Evolutionary conservation across 2,888 invertebrate species (phyloP).

Genomic region (Pollenia labialis): DNA sequence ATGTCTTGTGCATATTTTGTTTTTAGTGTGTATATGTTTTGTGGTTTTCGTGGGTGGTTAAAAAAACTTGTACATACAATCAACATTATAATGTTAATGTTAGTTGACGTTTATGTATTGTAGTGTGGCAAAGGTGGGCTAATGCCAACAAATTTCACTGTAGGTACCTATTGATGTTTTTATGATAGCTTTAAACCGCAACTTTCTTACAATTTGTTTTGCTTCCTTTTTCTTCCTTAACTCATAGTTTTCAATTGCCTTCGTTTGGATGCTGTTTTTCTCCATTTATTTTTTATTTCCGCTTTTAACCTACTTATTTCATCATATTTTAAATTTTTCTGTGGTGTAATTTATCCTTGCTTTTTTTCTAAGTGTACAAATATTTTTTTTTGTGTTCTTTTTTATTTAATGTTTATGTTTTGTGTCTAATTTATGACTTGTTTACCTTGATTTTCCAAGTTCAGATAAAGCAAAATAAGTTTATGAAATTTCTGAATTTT

Average conservation of each 20-base stretch:
- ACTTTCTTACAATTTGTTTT: constrained; percentile 32
- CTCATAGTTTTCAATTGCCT: constrained; percentile 4
- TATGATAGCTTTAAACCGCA: constrained; percentile 33
- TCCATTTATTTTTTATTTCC: constrained; percentile 23
- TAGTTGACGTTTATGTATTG: constrained; percentile 23
- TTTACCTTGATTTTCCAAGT: constrained; percentile 61
- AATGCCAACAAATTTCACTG: constrained; percentile 3
- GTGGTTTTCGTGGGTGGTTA: constrained; percentile 56
- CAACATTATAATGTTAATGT: constrained; percentile 26
- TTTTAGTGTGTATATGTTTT: constrained; percentile 32
- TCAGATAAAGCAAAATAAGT: constrained; percentile 25
- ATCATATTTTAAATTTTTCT: constrained; percentile 16
- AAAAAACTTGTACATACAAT: constrained; percentile 20
- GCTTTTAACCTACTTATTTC: constrained; percentile 50
- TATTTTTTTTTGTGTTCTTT: background rate
- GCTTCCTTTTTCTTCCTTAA: constrained; percentile 39
- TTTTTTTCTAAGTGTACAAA: background rate
- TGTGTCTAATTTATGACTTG: constrained; percentile 43
- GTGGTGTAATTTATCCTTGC: constrained; percentile 41
- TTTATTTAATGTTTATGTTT: constrained; percentile 4
- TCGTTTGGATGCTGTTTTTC: constrained; percentile 61
- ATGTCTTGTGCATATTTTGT: constrained; percentile 12
- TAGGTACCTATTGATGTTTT: constrained; percentile 40
- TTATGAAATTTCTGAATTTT: constrained; percentile 15
- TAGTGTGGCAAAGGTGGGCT: constrained; percentile 35